These are phyloP conservation scores for Oryctolagus cuniculus DNA, from an alignment of 2,113 vertebrate genomes.

Conservation along the genomic window DNA sequence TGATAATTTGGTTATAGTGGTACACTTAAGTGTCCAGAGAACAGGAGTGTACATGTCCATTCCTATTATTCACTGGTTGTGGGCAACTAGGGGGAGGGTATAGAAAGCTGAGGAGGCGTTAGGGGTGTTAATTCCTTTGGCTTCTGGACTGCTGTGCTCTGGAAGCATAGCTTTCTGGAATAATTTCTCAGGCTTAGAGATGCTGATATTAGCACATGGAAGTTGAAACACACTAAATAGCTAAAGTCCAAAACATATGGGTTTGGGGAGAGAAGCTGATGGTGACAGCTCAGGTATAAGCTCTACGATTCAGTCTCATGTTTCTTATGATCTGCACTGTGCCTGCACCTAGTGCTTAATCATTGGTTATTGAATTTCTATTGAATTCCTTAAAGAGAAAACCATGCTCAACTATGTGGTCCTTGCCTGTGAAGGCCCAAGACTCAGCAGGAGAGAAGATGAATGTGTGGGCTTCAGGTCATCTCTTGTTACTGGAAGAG, in stretches of 20 bases:
- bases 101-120: not conserved
- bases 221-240: not conserved
- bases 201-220: not conserved
- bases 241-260: not conserved
- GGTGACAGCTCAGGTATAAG: not conserved
- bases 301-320: not conserved
- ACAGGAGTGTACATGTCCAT: not conserved
- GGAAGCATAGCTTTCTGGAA: not conserved
- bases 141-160: not conserved
- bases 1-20: not conserved
- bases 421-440: not conserved
- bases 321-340: not conserved
- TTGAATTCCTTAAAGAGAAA: conserved; percentile 1
- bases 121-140: not conserved
- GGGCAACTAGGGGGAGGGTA: too few relatives aligned
- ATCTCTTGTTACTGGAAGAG: conserved; percentile 68
- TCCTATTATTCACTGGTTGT: not conserved
- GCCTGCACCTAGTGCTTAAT: not conserved
- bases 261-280: not conserved
- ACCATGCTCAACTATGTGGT: not conserved
- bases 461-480: conserved; percentile 44
- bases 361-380: not conserved
- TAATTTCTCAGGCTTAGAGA: not conserved
- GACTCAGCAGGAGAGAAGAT: conserved; percentile 3
- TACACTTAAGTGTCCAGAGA: not conserved